Base-by-base conservation (phyloP, 2,797 vertebrate species). In the Leptodactylus fallax region DNA sequence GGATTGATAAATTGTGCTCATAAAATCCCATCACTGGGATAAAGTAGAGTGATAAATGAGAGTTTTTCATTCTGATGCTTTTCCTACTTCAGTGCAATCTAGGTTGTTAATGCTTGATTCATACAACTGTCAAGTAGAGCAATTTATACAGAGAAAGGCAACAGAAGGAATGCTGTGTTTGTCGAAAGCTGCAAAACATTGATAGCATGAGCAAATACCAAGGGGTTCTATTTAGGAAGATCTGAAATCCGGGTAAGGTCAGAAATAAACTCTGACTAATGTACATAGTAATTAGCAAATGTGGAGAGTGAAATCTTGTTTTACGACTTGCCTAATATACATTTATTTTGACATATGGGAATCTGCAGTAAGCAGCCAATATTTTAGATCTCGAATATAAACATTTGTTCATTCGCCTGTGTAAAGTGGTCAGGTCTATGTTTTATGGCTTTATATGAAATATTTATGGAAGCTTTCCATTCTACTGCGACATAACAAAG, bases 61-160 rank as follows among this genome's bases (percentile, higher is more conserved):
- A 89, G 88, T 89, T 89, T 89, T 89, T 89, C 88, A 86, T 89
- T 89, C 84, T 89, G 88, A 86, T 89, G 88, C 88, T 89, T 89
- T 89, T 78, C 79, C 88, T 89, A 89, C 84, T 89, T 89, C 88
- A 86, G 84, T 86, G 88, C 85, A 89, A 89, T 89, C 88, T 86
- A 89, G 84, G 88, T 89, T 89, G 88, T 89, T 89, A 89, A 89
- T 89, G 88, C 79, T 89, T 89, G 88, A 89, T 89, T 89, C 85
- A 89, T 89, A 89, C 84, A 89, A 89, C 88, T 89, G 88, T 89
- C 88, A 89, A 89, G 79, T 81, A 86, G 88, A 89, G 88, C 88
- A 89, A 89, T 89, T 89, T 89, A 89, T 89, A 89, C 88, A 79
- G 88, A 89, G 88, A 86, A 89, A 86, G 71, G 88, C 72, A 86